Conservation (phyloP, 2,113 vertebrate genomes). For the Xenotilapia caudafasciata region DNA sequence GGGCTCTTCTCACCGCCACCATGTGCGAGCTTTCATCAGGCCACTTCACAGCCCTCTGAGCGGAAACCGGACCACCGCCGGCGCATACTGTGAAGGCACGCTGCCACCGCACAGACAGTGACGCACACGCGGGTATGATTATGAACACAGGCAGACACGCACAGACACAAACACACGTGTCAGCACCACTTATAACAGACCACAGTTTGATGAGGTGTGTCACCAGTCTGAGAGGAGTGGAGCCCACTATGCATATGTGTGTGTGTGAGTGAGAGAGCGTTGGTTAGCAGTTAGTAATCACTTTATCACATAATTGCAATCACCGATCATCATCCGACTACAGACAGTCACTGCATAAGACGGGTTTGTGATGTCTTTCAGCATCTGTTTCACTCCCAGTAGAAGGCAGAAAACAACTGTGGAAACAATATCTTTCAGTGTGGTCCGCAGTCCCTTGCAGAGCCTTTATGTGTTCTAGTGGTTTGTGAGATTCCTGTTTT, state of each 20-base stretch:
- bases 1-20: conserved; percentile 1
- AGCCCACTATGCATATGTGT: not conserved
- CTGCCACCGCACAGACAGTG: not conserved
- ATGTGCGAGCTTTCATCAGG: conserved; percentile 41
- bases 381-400: not conserved
- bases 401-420: not conserved
- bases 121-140: conserved; percentile 21
- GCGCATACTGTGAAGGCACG: conserved; percentile 10
- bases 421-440: not conserved
- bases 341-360: not conserved
- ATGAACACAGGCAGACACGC: not conserved
- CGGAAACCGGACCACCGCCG: conserved; percentile 39
- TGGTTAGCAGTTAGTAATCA: conserved; percentile 1
- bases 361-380: not conserved
- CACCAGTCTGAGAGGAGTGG: not conserved
- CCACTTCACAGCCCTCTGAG: conserved; percentile 43
- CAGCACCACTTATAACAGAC: conserved; percentile 7
- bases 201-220: conserved; percentile 38
- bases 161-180: conserved; percentile 23
- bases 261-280: not conserved
- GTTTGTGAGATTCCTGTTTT: not conserved
- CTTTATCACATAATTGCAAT: conserved; percentile 2
- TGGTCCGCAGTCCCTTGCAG: not conserved
- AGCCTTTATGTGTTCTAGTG: not conserved
- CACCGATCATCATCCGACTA: not conserved